These are phyloP conservation scores for Itoplectis maculator DNA, from an alignment of 2,888 invertebrate species.

Conservation along the genomic window DNA sequence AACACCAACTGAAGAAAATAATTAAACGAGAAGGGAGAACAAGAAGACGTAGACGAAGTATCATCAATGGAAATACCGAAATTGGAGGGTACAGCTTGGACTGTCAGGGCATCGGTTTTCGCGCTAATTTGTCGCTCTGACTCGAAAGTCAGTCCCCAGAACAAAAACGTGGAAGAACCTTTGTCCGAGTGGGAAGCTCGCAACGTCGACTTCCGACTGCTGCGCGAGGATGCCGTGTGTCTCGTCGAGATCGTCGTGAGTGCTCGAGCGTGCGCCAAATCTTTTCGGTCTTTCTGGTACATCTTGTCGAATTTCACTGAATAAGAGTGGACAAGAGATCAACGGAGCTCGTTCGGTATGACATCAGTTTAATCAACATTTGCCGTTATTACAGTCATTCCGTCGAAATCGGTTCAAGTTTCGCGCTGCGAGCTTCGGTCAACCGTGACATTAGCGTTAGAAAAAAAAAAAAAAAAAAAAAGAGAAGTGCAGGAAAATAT, in stretches of 20 bases:
- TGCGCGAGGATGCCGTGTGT: slow-evolving; percentile 8
- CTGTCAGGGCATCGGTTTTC: slow-evolving; percentile 43
- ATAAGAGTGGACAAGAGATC: slow-evolving; percentile 31
- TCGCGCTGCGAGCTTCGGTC: slow-evolving; percentile 48
- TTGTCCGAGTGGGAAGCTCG: neutral
- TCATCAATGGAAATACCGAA: slow-evolving; percentile 45
- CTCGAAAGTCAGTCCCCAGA: slow-evolving; percentile 48
- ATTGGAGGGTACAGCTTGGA: slow-evolving; percentile 59
- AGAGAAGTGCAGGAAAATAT: slow-evolving; percentile 36
- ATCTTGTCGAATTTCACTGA: slow-evolving; percentile 27
- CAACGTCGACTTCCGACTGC: slow-evolving; percentile 44
- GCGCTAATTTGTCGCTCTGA: neutral
- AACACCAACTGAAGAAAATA: slow-evolving; percentile 52
- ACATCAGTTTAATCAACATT: slow-evolving; percentile 63
- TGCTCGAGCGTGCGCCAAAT: slow-evolving; percentile 50
- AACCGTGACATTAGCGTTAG: slow-evolving; percentile 37
- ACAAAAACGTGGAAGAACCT: slow-evolving; percentile 28
- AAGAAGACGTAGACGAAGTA: neutral
- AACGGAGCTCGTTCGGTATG: slow-evolving; percentile 50
- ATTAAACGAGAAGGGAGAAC: neutral
- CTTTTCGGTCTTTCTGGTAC: slow-evolving; percentile 39
- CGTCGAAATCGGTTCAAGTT: slow-evolving; percentile 42
- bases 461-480: slow-evolving; percentile 46
- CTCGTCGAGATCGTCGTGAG: slow-evolving; percentile 50
- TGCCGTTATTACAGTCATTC: slow-evolving; percentile 60